phyloP scores from a whole-genome alignment of 2,113 vertebrate species.

The Tamias sibiricus region DNA sequence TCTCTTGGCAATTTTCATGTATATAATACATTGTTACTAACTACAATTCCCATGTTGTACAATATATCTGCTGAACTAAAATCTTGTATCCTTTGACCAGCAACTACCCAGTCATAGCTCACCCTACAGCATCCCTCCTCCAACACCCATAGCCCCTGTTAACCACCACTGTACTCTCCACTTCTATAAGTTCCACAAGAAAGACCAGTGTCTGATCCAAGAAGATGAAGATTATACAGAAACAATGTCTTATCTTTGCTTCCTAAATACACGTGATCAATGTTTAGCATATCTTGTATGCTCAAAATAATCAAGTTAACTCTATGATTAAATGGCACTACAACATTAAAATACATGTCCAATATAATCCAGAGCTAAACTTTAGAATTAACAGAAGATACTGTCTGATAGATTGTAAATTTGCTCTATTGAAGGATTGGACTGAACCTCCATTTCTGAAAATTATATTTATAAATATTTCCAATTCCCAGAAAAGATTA shows the following conservation, averaged over 20 bases:
- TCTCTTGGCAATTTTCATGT: not conserved
- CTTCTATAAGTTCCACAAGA: not conserved
- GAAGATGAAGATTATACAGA: not conserved
- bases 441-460: slow-evolving; percentile 13
- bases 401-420: not conserved
- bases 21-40: not conserved
- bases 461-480: slow-evolving; percentile 20
- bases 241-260: slow-evolving; percentile 6
- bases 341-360: not conserved
- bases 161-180: not conserved
- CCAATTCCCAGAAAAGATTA: not conserved
- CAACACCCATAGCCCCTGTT: not conserved
- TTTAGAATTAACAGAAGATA: not conserved
- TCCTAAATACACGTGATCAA: not conserved
- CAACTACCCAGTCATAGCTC: too few species aligned
- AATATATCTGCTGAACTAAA: not conserved
- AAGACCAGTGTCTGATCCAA: not conserved
- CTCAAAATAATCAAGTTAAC: slow-evolving; percentile 41
- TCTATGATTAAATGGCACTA: not conserved
- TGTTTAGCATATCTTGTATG: not conserved
- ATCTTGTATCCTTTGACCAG: not conserved
- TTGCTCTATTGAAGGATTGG: not conserved
- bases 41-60: not conserved
- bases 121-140: not conserved
- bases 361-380: not conserved